phyloP scores from a whole-genome alignment of 2,888 invertebrate genomes.

The Arge pagana region DNA sequence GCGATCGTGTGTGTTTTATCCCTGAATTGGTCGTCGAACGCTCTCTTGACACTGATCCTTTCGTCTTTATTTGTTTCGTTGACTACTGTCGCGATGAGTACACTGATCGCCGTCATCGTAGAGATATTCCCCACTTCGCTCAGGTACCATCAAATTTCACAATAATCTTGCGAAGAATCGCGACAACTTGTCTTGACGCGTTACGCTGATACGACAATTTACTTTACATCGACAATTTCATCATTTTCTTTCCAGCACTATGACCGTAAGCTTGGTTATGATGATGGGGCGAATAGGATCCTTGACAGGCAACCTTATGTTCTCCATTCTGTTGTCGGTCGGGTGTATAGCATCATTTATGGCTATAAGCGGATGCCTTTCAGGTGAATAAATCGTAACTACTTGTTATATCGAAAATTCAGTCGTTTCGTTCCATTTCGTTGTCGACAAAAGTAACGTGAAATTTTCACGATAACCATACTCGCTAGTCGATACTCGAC shows the following conservation, averaged over 20 bases:
- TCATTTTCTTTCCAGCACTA: conserved; percentile 47
- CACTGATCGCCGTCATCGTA: conserved; percentile 67
- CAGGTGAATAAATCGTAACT: too few relatives aligned
- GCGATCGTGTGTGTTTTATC: conserved; percentile 34
- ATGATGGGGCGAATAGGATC: conserved; percentile 53
- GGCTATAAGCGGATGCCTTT: conserved; percentile 35
- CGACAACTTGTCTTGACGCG: too few relatives aligned
- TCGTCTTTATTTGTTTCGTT: conserved; percentile 40
- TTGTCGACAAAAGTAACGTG: too few relatives aligned
- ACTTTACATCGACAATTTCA: too few relatives aligned
- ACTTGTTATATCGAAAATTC: too few relatives aligned
- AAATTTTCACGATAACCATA: too few relatives aligned
- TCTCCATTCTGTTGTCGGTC: conserved; percentile 49
- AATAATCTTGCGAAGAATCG: too few relatives aligned
- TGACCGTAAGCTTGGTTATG: conserved; percentile 54
- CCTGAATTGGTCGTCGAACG: conserved; percentile 43
- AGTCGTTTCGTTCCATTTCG: too few relatives aligned
- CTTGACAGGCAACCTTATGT: conserved; percentile 50
- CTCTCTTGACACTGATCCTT: conserved; percentile 35
- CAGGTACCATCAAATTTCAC: conserved; percentile 57
- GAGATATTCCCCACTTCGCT: conserved; percentile 70
- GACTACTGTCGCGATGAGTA: conserved; percentile 38
- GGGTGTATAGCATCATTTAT: conserved; percentile 45
- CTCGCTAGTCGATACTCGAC: too few relatives aligned
- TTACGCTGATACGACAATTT: too few relatives aligned